These are phyloP conservation scores for Camptogramma bilineatum DNA, from an alignment of 2,888 invertebrate species.

Conservation along the genomic window DNA sequence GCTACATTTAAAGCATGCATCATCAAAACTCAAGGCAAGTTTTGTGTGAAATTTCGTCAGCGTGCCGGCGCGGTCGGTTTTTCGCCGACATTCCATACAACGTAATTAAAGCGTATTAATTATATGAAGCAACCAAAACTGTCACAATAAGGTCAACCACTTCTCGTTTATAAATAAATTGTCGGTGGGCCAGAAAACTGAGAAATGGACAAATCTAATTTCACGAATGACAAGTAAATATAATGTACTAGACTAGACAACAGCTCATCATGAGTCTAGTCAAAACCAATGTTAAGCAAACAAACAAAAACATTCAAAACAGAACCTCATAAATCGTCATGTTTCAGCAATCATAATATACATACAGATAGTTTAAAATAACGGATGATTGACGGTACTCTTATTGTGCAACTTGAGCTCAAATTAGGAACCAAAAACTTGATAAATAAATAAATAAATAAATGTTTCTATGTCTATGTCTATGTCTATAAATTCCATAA, in stretches of 20 bases:
- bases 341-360: not conserved
- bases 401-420: not conserved
- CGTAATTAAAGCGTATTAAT: not conserved
- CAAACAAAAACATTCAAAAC: not conserved
- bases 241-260: too few species aligned
- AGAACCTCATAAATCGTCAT: not conserved
- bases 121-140: not conserved
- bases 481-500: too few species aligned
- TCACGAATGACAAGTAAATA: too few species aligned
- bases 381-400: not conserved
- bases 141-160: not conserved
- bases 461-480: too few species aligned
- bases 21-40: not conserved
- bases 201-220: too few species aligned
- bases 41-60: not conserved
- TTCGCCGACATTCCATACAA: not conserved
- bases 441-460: too few species aligned
- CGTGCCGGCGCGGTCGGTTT: not conserved
- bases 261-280: not conserved
- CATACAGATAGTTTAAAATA: not conserved
- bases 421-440: not conserved
- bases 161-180: too few species aligned
- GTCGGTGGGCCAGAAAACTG: too few species aligned
- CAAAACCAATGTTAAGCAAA: not conserved
- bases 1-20: constrained; percentile 1